A percentile compares a stretch with the other conserved stretches of the same genome.
Conservation (phyloP, 2,113 vertebrate species). For the Vulpes lagopus region DNA sequence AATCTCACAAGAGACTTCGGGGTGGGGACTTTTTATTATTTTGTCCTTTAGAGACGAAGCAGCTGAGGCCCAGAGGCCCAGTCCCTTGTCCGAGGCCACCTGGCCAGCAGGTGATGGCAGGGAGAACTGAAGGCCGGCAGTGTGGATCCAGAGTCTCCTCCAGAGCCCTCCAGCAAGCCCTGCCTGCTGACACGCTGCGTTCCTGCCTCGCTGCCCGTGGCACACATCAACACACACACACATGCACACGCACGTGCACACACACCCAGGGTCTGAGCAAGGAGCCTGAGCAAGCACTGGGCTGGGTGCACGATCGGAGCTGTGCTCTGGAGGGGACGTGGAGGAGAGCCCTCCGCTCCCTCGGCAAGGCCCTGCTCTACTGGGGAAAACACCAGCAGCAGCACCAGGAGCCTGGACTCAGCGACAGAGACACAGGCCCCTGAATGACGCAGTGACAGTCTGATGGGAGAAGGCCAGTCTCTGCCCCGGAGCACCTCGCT, state of each 20-base stretch:
- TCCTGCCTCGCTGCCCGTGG: not conserved
- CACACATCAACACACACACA: not conserved
- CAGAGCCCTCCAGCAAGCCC: not conserved
- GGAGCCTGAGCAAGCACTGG: not conserved
- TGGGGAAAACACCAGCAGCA: not conserved
- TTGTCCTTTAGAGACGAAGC: not conserved
- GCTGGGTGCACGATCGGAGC: not conserved
- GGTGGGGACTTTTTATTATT: not conserved
- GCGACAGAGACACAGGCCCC: not conserved
- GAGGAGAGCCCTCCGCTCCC: not conserved
- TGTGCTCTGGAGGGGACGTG: not conserved
- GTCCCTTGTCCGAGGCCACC: not conserved
- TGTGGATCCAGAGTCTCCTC: not conserved
- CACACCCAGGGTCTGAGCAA: not conserved
- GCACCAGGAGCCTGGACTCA: not conserved
- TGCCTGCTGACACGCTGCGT: not conserved
- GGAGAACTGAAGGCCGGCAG: not conserved
- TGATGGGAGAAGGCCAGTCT: not conserved
- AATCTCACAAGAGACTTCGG: constrained; percentile 12
- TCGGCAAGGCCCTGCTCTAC: not conserved
- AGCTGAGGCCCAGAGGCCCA: not conserved
- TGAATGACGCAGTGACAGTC: not conserved
- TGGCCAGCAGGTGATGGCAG: not conserved
- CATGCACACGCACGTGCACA: no score
- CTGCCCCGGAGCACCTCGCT: not conserved